Conservation (phyloP, 2,888 invertebrate species). For the Eremobia ochroleuca region DNA sequence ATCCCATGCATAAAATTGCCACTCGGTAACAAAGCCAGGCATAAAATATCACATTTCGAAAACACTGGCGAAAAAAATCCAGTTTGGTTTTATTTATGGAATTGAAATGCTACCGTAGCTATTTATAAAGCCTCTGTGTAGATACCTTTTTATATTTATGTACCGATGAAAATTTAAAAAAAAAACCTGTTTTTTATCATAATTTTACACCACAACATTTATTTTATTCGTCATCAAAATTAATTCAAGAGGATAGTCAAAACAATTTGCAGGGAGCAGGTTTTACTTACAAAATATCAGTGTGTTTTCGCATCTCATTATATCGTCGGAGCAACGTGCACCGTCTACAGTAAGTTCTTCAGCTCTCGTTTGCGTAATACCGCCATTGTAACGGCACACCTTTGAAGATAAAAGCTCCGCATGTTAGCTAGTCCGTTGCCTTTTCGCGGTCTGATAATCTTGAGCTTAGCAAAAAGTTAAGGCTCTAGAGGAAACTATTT, state of each 20-base stretch:
- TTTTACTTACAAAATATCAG: slow-evolving; percentile 73
- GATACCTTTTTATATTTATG: background rate
- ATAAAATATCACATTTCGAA: slow-evolving; percentile 32
- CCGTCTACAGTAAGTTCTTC: slow-evolving; percentile 79
- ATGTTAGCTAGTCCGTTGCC: slow-evolving; percentile 75
- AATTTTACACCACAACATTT: slow-evolving; percentile 7
- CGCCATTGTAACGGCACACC: slow-evolving; percentile 83
- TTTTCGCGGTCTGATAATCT: slow-evolving; percentile 79
- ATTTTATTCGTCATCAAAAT: slow-evolving; percentile 31
- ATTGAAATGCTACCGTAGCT: slow-evolving; percentile 14
- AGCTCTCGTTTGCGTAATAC: slow-evolving; percentile 83
- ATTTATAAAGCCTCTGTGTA: background rate
- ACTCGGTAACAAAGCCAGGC: slow-evolving; percentile 30
- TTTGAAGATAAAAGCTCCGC: slow-evolving; percentile 83
- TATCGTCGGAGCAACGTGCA: slow-evolving; percentile 73
- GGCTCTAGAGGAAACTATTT: slow-evolving; percentile 54
- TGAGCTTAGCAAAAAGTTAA: slow-evolving; percentile 57
- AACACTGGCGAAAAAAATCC: slow-evolving; percentile 6
- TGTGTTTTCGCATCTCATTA: slow-evolving; percentile 83
- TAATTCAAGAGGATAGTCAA: slow-evolving; percentile 32
- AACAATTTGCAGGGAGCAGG: slow-evolving; percentile 49
- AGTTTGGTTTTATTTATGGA: slow-evolving; percentile 1
- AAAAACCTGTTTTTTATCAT: background rate
- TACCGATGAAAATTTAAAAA: background rate
- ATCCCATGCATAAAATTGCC: slow-evolving; percentile 38